Evolutionary conservation across 2,797 vertebrate genomes (phyloP).

Genomic region (Argya squamiceps): DNA sequence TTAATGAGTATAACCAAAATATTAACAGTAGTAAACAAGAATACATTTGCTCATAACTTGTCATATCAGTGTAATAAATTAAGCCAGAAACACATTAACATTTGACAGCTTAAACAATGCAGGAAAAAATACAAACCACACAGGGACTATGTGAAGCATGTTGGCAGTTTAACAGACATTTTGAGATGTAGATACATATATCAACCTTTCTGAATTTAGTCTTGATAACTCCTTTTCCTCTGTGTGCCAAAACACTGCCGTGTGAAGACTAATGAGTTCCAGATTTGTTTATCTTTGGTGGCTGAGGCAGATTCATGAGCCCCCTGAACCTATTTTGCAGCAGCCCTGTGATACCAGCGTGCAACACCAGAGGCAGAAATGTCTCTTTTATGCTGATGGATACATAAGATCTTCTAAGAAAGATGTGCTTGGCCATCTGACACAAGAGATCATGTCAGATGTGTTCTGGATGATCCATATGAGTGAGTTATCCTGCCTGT

Average conservation of each 20-base stretch:
- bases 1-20: conserved; percentile 72
- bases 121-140: conserved; percentile 61
- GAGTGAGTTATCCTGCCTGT: conserved; percentile 37
- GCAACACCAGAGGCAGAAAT: background rate
- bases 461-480: background rate
- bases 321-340: conserved; percentile 35
- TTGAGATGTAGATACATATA: conserved; percentile 64
- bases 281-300: conserved; percentile 70
- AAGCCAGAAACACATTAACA: conserved; percentile 69
- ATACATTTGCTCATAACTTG: conserved; percentile 64
- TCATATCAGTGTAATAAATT: conserved; percentile 68
- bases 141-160: conserved; percentile 68
- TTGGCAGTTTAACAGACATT: conserved; percentile 62
- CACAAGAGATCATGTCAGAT: conserved; percentile 5
- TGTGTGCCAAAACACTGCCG: conserved; percentile 63
- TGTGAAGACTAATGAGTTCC: conserved; percentile 65
- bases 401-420: conserved; percentile 1
- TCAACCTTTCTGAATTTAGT: conserved; percentile 64
- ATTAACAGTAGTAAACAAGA: conserved; percentile 60
- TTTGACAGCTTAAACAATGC: conserved; percentile 72
- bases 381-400: conserved; percentile 19
- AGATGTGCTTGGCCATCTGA: conserved; percentile 41
- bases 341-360: background rate
- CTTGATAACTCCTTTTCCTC: conserved; percentile 66
- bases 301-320: conserved; percentile 70